Percentiles rank a stretch among this genome's conserved stretches.
Evolutionary conservation across 2,797 vertebrate genomes (phyloP).

Genomic region (Mionectes olivaceus): DNA sequence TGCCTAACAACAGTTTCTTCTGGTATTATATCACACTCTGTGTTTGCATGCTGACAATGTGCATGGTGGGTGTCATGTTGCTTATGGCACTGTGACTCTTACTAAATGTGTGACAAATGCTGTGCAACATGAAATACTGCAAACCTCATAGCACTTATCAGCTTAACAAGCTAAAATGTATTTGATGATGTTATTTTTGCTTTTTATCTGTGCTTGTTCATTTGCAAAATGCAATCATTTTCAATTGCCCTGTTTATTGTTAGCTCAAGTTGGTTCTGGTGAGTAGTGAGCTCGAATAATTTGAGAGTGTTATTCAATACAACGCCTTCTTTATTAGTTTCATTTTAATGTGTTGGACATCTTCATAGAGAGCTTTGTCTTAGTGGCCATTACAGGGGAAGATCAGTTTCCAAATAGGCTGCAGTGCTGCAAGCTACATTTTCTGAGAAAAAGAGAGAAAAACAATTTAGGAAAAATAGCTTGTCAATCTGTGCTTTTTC

Average conservation of each 20-base stretch:
- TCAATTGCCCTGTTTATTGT: not conserved
- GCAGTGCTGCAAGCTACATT: not conserved
- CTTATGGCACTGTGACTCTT: not conserved
- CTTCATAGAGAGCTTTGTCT: conserved; percentile 9
- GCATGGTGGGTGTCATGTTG: not conserved
- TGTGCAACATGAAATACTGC: not conserved
- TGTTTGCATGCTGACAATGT: not conserved
- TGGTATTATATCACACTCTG: not conserved
- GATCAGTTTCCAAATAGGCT: not conserved
- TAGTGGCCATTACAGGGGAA: not conserved
- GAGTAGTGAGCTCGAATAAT: conserved; percentile 22
- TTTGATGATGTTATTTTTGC: not conserved
- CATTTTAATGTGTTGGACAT: not conserved
- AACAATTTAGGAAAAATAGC: conserved; percentile 26
- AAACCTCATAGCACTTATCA: not conserved
- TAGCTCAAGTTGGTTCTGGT: conserved; percentile 10
- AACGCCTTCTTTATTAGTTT: not conserved
- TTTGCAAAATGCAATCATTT: conserved; percentile 48
- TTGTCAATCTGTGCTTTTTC: not conserved
- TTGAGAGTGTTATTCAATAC: conserved; percentile 13
- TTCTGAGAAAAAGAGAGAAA: conserved; percentile 19
- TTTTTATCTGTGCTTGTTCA: conserved; percentile 33
- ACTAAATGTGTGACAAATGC: not conserved
- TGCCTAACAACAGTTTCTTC: not conserved
- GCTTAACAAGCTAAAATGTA: not conserved